Conservation (phyloP, 2,797 vertebrate species). For the Takifugu ocellatus region DNA sequence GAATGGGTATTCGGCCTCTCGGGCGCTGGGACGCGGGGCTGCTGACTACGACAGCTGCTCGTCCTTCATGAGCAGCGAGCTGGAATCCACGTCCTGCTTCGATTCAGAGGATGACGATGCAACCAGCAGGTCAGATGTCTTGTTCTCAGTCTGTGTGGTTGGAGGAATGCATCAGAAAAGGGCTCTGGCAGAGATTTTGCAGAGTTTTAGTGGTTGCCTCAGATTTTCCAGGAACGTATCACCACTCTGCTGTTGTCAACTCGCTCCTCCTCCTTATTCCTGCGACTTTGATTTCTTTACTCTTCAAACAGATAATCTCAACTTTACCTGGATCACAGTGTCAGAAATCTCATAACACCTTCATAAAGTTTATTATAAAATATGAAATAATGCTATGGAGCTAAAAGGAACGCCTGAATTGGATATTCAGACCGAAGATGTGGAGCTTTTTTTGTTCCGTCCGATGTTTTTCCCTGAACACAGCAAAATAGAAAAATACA, state of each 20-base stretch:
- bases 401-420: conserved; percentile 1
- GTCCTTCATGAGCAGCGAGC: conserved; percentile 98
- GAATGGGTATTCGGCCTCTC: conserved; percentile 82
- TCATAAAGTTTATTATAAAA: conserved; percentile 9
- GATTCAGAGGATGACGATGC: conserved; percentile 98
- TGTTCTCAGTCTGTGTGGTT: conserved; percentile 2
- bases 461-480: background rate
- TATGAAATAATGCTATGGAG: background rate
- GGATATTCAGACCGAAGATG: background rate
- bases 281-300: background rate
- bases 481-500: conserved; percentile 1
- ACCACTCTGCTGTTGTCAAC: conserved; percentile 20
- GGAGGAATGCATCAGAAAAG: conserved; percentile 28
- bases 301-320: background rate
- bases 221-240: conserved; percentile 26
- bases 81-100: conserved; percentile 98
- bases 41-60: conserved; percentile 95
- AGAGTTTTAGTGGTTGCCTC: conserved; percentile 11
- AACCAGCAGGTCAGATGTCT: conserved; percentile 87
- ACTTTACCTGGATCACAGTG: conserved; percentile 6
- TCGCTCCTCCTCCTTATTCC: conserved; percentile 15
- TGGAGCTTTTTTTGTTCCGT: background rate
- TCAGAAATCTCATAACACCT: conserved; percentile 4
- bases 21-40: conserved; percentile 77
- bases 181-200: conserved; percentile 29